These are phyloP conservation scores for Chlamydotis undulata DNA, from an alignment of 2,113 vertebrate species.

Conservation along the genomic window DNA sequence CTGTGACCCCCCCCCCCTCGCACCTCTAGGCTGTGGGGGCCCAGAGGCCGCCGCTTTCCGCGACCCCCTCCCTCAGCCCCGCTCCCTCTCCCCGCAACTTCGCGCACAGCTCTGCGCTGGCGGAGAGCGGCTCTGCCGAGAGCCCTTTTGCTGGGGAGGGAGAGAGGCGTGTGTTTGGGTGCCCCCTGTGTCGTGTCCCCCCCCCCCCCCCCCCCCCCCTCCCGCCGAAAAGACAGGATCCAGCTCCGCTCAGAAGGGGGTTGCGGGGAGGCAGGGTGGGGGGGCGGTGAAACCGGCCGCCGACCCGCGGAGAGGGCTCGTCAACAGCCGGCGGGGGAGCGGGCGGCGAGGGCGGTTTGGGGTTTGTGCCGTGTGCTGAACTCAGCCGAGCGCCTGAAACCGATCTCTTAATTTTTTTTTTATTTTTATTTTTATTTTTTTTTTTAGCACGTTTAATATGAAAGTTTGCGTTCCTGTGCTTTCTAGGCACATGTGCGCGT, in stretches of 20 bases:
- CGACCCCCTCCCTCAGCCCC: background rate
- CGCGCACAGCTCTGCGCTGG: background rate
- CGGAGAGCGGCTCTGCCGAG: background rate
- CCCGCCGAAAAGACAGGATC: background rate
- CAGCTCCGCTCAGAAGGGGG: background rate
- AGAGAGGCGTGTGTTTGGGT: too few species aligned
- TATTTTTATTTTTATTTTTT: background rate
- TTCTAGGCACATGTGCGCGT: constrained; percentile 34
- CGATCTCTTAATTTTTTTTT: too few species aligned
- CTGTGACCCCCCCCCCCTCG: background rate
- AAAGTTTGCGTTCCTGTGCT: constrained; percentile 35
- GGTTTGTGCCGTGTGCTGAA: background rate
- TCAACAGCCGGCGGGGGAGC: background rate
- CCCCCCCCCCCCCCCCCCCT: too few species aligned
- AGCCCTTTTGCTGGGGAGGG: background rate
- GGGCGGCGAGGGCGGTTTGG: background rate
- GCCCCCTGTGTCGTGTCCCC: too few species aligned
- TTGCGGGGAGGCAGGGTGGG: too few species aligned
- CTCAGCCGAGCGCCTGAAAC: background rate
- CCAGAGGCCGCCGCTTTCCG: background rate
- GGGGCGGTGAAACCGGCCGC: too few species aligned
- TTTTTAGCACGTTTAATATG: background rate
- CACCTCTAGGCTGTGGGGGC: background rate
- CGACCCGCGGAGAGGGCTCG: background rate
- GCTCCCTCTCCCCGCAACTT: background rate